Conservation (phyloP, 92 coral and sea anemone genomes). For the Porites lobata region DNA sequence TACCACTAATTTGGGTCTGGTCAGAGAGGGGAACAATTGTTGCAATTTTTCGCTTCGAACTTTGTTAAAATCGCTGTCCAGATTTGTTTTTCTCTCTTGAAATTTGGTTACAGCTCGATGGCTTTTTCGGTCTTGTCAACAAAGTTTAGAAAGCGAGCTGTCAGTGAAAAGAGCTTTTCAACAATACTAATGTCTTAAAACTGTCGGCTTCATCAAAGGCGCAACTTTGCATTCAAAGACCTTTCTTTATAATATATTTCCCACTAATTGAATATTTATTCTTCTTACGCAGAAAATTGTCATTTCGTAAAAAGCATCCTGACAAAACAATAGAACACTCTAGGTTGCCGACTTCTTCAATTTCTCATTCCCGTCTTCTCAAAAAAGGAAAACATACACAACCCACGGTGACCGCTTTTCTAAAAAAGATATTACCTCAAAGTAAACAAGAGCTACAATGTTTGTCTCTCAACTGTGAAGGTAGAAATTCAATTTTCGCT, state of each 20-base stretch:
- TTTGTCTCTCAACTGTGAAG: slow-evolving; percentile 64
- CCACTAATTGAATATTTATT: slow-evolving; percentile 89
- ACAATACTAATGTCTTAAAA: slow-evolving; percentile 41
- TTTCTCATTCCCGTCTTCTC: background rate
- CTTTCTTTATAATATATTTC: slow-evolving; percentile 53
- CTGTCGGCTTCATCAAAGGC: slow-evolving; percentile 62
- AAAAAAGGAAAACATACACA: slow-evolving; percentile 18
- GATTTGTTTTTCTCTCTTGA: slow-evolving; percentile 41
- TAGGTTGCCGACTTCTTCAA: slow-evolving; percentile 35
- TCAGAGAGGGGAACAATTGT: slow-evolving; percentile 1
- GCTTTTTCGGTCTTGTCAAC: slow-evolving; percentile 36
- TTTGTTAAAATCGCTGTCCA: background rate
- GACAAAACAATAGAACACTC: slow-evolving; percentile 59
- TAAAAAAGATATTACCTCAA: slow-evolving; percentile 63
- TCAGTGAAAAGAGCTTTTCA: slow-evolving; percentile 45
- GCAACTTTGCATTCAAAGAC: slow-evolving; percentile 53
- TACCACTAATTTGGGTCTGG: slow-evolving; percentile 40
- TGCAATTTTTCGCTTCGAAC: background rate
- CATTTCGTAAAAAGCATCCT: slow-evolving; percentile 59
- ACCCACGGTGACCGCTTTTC: slow-evolving; percentile 37
- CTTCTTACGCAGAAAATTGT: slow-evolving; percentile 74
- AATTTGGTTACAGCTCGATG: slow-evolving; percentile 51
- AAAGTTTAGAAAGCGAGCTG: slow-evolving; percentile 48
- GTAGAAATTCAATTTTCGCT: slow-evolving; percentile 79
- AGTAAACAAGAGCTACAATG: slow-evolving; percentile 61